Conservation (phyloP, 2,113 vertebrate genomes). For the Columbina picui region DNA sequence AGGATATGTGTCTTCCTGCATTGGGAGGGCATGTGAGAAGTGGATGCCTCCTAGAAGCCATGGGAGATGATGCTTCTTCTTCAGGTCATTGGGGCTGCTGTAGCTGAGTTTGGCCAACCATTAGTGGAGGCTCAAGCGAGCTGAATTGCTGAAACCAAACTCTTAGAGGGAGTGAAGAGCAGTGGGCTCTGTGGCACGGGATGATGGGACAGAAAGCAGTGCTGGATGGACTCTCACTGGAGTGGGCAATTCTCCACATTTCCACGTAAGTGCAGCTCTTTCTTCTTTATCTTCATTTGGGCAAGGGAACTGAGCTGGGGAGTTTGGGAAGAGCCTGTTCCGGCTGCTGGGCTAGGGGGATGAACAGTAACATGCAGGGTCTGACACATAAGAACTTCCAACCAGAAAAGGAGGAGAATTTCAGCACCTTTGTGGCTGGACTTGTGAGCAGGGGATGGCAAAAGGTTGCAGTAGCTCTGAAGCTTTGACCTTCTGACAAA, state of each 20-base stretch:
- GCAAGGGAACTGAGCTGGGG: neutral
- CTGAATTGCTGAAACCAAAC: neutral
- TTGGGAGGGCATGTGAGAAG: neutral
- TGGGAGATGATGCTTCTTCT: neutral
- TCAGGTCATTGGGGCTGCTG: neutral
- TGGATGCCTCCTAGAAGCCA: neutral
- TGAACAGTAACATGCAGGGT: neutral
- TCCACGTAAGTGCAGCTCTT: neutral
- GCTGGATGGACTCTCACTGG: neutral
- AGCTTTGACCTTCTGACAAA: neutral
- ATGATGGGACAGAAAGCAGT: neutral
- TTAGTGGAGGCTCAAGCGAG: neutral
- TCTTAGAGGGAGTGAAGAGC: neutral
- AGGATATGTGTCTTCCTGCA: neutral
- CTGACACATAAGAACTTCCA: fast-evolving
- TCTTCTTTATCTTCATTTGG: neutral
- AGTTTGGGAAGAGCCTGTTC: neutral
- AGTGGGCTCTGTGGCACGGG: neutral
- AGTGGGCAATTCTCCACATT: neutral
- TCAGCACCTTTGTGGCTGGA: neutral
- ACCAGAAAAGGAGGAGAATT: neutral
- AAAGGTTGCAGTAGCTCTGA: neutral
- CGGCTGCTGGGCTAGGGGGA: neutral
- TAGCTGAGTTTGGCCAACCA: neutral
- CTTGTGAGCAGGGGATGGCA: neutral